Evolutionary conservation across 2,113 vertebrate genomes (phyloP).

Genomic region (Ceratotherium simum): DNA sequence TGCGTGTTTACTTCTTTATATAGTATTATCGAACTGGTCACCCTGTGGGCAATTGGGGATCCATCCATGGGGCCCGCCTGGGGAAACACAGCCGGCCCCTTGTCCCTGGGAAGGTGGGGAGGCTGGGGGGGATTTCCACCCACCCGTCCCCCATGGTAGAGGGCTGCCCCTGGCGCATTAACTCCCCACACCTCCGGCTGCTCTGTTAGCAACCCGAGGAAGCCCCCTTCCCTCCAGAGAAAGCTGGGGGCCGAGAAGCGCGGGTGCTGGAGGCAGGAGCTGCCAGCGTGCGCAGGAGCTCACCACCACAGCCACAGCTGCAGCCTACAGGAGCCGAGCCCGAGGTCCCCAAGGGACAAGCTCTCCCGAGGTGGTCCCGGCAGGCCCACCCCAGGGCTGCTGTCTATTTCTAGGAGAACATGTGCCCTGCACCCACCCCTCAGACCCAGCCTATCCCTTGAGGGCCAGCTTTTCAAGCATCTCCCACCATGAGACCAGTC

Average conservation of each 20-base stretch:
- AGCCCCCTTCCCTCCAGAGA: not conserved
- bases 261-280: not conserved
- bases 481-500: not conserved
- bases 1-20: not conserved
- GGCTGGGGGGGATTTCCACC: not conserved
- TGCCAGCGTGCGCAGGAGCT: not conserved
- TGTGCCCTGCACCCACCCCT: accelerated
- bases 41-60: not conserved
- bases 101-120: not conserved
- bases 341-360: not conserved
- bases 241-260: not conserved
- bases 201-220: accelerated
- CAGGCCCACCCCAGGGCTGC: not conserved
- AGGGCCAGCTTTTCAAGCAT: not conserved
- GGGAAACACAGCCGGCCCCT: not conserved
- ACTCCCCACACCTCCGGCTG: not conserved
- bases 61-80: accelerated
- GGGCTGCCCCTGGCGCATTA: accelerated
- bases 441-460: accelerated
- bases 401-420: accelerated
- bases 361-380: not conserved
- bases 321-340: not conserved
- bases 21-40: not conserved
- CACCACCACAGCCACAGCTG: not conserved
- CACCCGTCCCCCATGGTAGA: accelerated